phyloP scores from a whole-genome alignment of 2,888 invertebrate genomes.

The Cryptophagus acutangulus region DNA sequence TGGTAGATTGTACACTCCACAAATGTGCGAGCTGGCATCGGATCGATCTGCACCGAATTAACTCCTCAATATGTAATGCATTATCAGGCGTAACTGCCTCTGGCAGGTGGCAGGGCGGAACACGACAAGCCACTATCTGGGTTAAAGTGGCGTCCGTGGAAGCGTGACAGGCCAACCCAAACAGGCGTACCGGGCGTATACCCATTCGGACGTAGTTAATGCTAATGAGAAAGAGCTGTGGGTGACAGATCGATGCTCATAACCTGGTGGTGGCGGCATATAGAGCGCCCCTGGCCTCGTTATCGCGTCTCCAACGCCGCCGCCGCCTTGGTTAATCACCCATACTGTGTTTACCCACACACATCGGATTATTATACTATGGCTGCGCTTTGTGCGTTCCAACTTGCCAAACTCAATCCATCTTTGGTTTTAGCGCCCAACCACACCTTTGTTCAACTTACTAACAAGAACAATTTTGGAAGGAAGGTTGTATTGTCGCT shows the following conservation, averaged over 20 bases:
- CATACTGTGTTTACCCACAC: conserved; percentile 27
- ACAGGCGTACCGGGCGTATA: conserved; percentile 8
- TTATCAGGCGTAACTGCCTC: conserved; percentile 10
- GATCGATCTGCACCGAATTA: neutral
- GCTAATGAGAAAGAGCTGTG: conserved; percentile 19
- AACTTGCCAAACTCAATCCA: neutral
- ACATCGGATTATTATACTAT: conserved; percentile 19
- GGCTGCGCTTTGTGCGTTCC: conserved; percentile 16
- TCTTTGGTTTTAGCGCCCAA: neutral
- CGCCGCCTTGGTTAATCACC: conserved; percentile 35
- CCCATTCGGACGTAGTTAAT: conserved; percentile 8
- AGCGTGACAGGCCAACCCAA: conserved; percentile 8
- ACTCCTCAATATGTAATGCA: conserved; percentile 10
- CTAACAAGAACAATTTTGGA: no score
- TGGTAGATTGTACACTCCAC: no score
- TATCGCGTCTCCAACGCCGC: conserved; percentile 38
- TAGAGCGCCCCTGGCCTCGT: conserved; percentile 33
- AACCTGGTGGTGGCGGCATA: conserved; percentile 19
- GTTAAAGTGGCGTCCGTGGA: conserved; percentile 7
- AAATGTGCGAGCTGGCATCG: conserved; percentile 1
- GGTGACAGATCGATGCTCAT: conserved; percentile 38
- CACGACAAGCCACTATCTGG: conserved; percentile 11
- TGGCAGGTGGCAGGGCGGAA: conserved; percentile 14
- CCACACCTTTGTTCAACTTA: neutral
- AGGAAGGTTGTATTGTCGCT: no score